Evolutionary conservation across 2,113 vertebrate species (phyloP).

Genomic region (Columba janthina): DNA sequence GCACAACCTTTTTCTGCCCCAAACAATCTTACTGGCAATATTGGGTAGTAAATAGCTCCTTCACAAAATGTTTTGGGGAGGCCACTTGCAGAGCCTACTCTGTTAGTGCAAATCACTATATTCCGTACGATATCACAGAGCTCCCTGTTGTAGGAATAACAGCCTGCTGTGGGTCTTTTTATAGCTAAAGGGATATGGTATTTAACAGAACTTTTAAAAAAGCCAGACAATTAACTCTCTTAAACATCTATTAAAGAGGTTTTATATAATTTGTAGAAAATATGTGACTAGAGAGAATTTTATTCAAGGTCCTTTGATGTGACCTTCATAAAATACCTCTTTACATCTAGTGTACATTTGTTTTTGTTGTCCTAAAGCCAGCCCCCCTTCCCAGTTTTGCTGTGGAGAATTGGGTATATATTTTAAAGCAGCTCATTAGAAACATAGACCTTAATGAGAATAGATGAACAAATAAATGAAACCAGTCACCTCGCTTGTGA

Average conservation of each 20-base stretch:
- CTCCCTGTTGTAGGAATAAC: neutral
- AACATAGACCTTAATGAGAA: conserved; percentile 34
- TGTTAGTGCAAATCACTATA: neutral
- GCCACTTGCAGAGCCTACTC: neutral
- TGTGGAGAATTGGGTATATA: neutral
- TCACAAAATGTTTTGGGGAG: neutral
- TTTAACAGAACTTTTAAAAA: neutral
- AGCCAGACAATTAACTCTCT: neutral
- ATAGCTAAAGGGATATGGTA: neutral
- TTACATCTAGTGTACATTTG: neutral
- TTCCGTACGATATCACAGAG: neutral
- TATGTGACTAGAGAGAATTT: neutral
- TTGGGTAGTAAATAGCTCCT: neutral
- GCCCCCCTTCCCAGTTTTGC: neutral
- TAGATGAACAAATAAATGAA: conserved; percentile 40
- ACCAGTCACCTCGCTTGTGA: conserved; percentile 28
- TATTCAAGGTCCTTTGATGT: neutral
- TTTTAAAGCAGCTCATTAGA: conserved; percentile 27
- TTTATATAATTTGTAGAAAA: neutral
- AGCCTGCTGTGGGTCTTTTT: neutral
- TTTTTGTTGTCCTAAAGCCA: neutral
- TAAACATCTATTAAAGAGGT: neutral
- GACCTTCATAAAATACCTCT: neutral
- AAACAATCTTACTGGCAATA: neutral
- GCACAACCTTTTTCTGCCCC: neutral